Percentiles rank a stretch among this genome's conserved stretches.
These are phyloP conservation scores for Caenorhabditis macrosperma DNA, from an alignment of 2,888 invertebrate species.

Conservation along the genomic window DNA sequence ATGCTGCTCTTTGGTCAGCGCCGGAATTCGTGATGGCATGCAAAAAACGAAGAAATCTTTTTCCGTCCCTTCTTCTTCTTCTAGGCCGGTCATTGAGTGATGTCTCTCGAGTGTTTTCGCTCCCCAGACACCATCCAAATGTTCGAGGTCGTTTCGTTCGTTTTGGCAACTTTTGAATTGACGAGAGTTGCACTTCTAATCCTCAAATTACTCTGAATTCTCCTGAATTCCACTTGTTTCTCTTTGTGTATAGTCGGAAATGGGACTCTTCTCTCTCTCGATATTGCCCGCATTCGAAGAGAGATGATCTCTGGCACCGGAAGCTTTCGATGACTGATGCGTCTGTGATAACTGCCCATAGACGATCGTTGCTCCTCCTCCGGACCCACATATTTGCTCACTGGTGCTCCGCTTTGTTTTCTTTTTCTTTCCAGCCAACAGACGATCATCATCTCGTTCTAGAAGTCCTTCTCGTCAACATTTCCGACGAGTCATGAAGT, in stretches of 20 bases:
- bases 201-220: neutral
- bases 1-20: neutral
- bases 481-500: neutral
- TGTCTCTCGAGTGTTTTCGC: neutral
- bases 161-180: neutral
- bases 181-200: neutral
- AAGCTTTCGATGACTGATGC: conserved; percentile 35
- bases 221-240: neutral
- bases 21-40: conserved; percentile 5
- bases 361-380: conserved; percentile 29
- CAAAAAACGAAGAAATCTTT: neutral
- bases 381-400: conserved; percentile 42
- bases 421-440: conserved; percentile 11
- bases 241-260: neutral
- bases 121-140: neutral
- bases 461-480: neutral
- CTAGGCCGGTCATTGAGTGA: neutral
- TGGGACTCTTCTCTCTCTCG: no score
- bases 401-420: conserved; percentile 16
- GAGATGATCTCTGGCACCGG: conserved; percentile 13
- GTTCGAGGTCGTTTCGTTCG: no score
- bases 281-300: no score
- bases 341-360: conserved; percentile 21
- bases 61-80: neutral
- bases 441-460: conserved; percentile 21